Conservation (phyloP, 2,113 vertebrate species). For the Chaenogobius annularis region DNA sequence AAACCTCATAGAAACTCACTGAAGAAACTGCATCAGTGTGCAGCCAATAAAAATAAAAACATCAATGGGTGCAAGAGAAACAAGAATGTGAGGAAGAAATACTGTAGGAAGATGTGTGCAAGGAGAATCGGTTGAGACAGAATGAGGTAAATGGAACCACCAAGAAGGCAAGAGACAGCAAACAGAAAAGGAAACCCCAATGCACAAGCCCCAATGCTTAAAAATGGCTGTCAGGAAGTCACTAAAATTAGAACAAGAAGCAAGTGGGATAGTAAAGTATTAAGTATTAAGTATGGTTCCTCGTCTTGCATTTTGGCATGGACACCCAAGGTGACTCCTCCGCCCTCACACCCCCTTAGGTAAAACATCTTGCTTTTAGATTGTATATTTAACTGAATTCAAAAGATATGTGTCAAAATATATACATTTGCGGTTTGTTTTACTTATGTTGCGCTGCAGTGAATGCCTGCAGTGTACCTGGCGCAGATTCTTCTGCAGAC, state of each 20-base stretch:
- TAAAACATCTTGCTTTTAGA: not conserved
- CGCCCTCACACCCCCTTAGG: too few species aligned
- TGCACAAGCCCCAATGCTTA: slow-evolving; percentile 40
- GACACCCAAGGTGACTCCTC: not conserved
- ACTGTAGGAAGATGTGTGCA: slow-evolving; percentile 1
- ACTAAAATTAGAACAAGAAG: slow-evolving; percentile 63
- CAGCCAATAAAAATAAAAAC: slow-evolving; percentile 32
- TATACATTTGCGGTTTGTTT: too few species aligned
- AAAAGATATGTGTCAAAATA: too few species aligned
- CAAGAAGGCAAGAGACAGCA: slow-evolving; percentile 29
- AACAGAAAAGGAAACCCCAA: slow-evolving; percentile 40
- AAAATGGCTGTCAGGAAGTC: slow-evolving; percentile 56
- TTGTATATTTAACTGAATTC: not conserved
- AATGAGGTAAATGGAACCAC: slow-evolving; percentile 43
- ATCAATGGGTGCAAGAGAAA: slow-evolving; percentile 14
- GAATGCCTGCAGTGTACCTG: slow-evolving; percentile 77
- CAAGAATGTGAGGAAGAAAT: not conserved
- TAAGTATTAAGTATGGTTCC: slow-evolving; percentile 66
- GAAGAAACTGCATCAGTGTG: slow-evolving; percentile 20
- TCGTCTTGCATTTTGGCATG: slow-evolving; percentile 38
- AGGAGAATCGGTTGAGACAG: slow-evolving; percentile 19
- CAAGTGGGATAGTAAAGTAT: slow-evolving; percentile 66
- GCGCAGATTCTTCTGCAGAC: slow-evolving; percentile 87
- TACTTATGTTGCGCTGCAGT: too few species aligned
- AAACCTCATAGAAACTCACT: slow-evolving; percentile 35